Conservation (phyloP, 30 jellyfish, hydroid and myxozoan genomes). For the Aurelia coerulea region DNA sequence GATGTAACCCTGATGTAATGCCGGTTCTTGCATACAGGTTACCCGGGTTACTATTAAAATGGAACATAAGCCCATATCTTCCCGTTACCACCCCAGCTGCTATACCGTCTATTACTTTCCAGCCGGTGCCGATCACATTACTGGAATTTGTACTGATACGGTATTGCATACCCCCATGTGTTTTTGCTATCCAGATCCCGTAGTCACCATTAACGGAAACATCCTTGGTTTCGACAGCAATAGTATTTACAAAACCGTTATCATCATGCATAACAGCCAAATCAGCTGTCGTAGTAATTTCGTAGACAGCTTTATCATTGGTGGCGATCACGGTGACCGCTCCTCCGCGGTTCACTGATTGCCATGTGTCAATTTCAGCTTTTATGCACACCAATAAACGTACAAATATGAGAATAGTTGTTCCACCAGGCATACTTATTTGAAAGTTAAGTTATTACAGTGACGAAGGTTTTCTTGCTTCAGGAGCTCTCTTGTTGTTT, state of each 20-base stretch:
- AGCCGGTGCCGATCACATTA: constrained; percentile 15
- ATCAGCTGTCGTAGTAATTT: too few relatives aligned
- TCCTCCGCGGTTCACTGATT: too few relatives aligned
- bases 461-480: too few relatives aligned
- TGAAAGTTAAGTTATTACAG: too few relatives aligned
- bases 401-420: not conserved
- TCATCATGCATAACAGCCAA: too few relatives aligned
- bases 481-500: too few relatives aligned
- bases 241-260: too few relatives aligned
- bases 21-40: not conserved
- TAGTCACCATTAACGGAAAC: constrained; percentile 1
- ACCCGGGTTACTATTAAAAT: not conserved
- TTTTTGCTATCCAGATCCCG: not conserved
- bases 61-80: constrained; percentile 22
- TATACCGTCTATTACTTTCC: not conserved
- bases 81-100: constrained; percentile 10
- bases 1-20: not conserved
- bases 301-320: too few relatives aligned
- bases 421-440: too few relatives aligned
- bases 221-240: too few relatives aligned
- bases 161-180: not conserved
- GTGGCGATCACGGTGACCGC: too few relatives aligned
- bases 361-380: too few relatives aligned
- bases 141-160: constrained; percentile 12
- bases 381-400: not conserved